A percentile compares a stretch with the other conserved stretches of the same genome.
Conservation (phyloP, 2,113 vertebrate genomes). For the Jacana jacana region DNA sequence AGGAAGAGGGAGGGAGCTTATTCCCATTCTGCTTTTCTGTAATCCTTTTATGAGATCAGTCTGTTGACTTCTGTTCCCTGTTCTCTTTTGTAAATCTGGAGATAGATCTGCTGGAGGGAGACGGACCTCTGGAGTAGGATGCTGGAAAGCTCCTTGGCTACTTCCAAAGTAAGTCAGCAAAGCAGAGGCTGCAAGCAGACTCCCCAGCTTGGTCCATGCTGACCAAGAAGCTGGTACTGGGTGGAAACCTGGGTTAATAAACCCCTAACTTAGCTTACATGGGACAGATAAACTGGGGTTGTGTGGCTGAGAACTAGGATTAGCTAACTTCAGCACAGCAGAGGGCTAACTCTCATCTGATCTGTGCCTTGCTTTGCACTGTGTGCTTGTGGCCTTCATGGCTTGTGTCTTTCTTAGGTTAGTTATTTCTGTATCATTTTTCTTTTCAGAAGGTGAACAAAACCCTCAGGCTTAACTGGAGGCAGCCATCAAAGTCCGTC, state of each 20-base stretch:
- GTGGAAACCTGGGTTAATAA: not conserved
- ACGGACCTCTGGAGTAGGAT: not conserved
- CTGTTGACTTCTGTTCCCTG: not conserved
- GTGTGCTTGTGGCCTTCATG: not conserved
- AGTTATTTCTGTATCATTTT: not conserved
- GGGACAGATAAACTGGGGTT: not conserved
- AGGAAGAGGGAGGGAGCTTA: not conserved
- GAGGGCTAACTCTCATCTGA: not conserved
- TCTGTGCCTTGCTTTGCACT: not conserved
- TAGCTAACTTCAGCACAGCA: not conserved
- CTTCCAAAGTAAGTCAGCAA: not conserved
- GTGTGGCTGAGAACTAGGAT: not conserved
- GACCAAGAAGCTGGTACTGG: not conserved
- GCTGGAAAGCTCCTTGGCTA: not conserved
- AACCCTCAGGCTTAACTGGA: not conserved
- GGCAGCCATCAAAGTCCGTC: not conserved
- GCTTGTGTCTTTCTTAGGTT: not conserved
- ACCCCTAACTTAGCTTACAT: not conserved
- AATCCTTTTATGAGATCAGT: not conserved
- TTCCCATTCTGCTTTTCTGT: not conserved
- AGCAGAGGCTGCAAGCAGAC: not conserved
- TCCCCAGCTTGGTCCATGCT: not conserved
- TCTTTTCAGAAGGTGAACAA: not conserved
- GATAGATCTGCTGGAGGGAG: not conserved
- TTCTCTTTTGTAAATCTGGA: not conserved